A percentile compares a stretch with the other conserved stretches of the same genome.
Conservation (phyloP, 2,113 vertebrate species). For the Nycticebus coucang region DNA sequence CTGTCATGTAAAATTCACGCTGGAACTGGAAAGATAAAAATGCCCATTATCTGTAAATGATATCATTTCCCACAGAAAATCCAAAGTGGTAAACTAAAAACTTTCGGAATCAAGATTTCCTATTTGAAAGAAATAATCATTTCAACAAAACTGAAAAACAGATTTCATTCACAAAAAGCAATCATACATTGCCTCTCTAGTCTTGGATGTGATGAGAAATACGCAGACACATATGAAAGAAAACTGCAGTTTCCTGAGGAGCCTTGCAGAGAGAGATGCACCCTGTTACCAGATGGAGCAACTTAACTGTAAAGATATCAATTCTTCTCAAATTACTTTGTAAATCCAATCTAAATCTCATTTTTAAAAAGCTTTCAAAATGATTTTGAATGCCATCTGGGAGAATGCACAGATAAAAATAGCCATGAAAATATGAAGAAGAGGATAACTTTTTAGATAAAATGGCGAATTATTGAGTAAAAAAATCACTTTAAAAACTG, state of each 20-base stretch:
- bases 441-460: background rate
- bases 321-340: background rate
- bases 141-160: background rate
- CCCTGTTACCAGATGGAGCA: constrained; percentile 3
- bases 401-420: constrained; percentile 14
- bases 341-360: constrained; percentile 47
- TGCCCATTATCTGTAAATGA: background rate
- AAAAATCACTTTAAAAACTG: constrained; percentile 11
- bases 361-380: constrained; percentile 22
- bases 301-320: background rate
- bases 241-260: background rate
- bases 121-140: constrained; percentile 33
- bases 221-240: background rate
- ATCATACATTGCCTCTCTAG: background rate
- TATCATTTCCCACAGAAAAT: background rate
- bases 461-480: constrained; percentile 29
- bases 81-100: background rate
- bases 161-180: constrained; percentile 49
- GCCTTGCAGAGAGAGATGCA: background rate
- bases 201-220: background rate
- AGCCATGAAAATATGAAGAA: background rate
- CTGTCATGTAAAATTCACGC: background rate
- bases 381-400: background rate
- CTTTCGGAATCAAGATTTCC: background rate
- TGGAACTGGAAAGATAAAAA: constrained; percentile 32